Percentiles rank a stretch among this genome's conserved stretches.
phyloP scores from a whole-genome alignment of 2,113 vertebrate species.

The Leuciscus idus region DNA sequence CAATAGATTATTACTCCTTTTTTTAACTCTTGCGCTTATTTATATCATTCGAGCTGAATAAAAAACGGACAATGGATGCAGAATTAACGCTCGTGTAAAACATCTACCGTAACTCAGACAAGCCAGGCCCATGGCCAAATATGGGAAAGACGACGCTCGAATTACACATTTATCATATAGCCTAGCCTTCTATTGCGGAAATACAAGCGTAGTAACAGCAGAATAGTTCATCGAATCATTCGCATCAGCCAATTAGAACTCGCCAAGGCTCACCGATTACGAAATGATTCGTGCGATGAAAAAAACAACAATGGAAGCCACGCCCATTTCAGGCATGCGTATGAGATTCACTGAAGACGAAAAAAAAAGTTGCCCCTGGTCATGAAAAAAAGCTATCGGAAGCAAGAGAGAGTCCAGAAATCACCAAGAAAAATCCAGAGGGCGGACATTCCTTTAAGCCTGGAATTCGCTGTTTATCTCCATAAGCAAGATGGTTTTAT shows the following conservation, averaged over 20 bases:
- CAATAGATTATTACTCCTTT: neutral
- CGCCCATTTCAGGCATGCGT: constrained; percentile 54
- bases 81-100: neutral
- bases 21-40: neutral
- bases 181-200: constrained; percentile 39
- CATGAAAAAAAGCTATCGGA: constrained; percentile 56
- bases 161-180: constrained; percentile 9
- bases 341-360: constrained; percentile 49
- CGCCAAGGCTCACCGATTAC: neutral
- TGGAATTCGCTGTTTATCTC: constrained; percentile 26
- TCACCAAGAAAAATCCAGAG: constrained; percentile 33
- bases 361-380: constrained; percentile 59
- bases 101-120: neutral
- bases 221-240: constrained; percentile 12
- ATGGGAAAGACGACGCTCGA: constrained; percentile 51
- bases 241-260: neutral
- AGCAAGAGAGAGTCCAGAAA: constrained; percentile 48
- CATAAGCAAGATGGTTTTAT: neutral
- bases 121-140: constrained; percentile 52
- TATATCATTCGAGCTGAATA: neutral
- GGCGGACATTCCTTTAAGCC: constrained; percentile 25
- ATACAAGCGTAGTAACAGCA: constrained; percentile 15
- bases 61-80: neutral
- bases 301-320: constrained; percentile 34
- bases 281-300: constrained; percentile 15